These are phyloP conservation scores for Stegana nigrithorax DNA, from an alignment of 2,888 invertebrate genomes.

Conservation along the genomic window DNA sequence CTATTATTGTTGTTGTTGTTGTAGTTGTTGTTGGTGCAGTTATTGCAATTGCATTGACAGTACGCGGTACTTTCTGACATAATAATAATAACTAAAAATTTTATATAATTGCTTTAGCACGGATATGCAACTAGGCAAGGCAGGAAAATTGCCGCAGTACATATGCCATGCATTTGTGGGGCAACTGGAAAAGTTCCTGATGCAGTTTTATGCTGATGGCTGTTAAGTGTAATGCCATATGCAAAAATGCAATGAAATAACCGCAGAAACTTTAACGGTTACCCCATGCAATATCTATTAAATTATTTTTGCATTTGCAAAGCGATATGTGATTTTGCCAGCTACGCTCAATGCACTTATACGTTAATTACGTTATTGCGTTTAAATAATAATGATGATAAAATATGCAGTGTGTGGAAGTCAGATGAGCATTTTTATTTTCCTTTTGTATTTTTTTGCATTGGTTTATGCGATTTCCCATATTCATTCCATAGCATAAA, in stretches of 20 bases:
- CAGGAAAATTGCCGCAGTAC: background rate
- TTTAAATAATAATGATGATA: background rate
- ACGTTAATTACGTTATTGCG: no score
- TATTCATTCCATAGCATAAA: no score
- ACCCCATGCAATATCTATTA: background rate
- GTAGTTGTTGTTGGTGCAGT: no score
- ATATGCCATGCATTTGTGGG: no score
- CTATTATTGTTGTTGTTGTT: background rate
- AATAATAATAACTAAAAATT: background rate
- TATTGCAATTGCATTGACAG: background rate
- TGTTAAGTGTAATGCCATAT: no score
- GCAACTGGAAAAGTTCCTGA: no score
- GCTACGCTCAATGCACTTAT: conserved; percentile 45
- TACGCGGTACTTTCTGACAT: background rate
- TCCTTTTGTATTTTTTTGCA: no score
- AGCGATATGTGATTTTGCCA: conserved; percentile 37
- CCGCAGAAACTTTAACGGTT: background rate
- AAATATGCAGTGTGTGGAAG: conserved; percentile 1
- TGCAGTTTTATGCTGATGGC: no score
- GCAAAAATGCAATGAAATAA: background rate
- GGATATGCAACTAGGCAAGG: conserved; percentile 13
- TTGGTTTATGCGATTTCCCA: no score
- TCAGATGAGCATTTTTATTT: background rate
- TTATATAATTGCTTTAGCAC: background rate
- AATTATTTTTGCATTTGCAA: conserved; percentile 21